Conservation (phyloP, 2,797 vertebrate genomes). For the Falco columbarius region DNA sequence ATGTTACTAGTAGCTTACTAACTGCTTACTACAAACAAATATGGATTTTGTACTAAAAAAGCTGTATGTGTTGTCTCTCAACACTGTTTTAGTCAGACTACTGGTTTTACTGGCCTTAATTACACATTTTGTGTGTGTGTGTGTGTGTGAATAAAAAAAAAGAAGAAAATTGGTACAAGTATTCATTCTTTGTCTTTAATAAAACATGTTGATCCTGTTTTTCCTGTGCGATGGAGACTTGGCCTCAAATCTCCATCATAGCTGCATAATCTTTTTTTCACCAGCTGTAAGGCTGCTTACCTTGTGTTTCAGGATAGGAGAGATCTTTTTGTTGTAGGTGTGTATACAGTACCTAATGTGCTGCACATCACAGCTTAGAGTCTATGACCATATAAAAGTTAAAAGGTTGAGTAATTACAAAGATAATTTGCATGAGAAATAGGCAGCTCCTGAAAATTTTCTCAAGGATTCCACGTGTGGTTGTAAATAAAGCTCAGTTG, state of each 20-base stretch:
- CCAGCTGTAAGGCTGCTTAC: neutral
- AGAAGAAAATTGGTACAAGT: neutral
- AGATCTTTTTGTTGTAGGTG: neutral
- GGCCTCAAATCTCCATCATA: neutral
- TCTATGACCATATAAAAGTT: neutral
- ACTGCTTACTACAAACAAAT: neutral
- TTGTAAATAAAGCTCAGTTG: neutral
- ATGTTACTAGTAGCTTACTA: neutral
- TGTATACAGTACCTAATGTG: neutral
- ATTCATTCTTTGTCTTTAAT: neutral
- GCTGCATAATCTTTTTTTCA: neutral
- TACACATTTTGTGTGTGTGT: neutral
- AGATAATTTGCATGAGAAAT: conserved; percentile 23
- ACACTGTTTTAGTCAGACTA: neutral
- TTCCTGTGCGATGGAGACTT: neutral
- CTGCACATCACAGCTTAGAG: neutral
- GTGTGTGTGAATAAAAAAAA: neutral
- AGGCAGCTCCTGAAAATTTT: conserved; percentile 11
- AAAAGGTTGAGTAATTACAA: neutral
- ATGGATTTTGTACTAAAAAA: neutral
- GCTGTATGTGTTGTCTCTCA: neutral
- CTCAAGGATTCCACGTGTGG: neutral
- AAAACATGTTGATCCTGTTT: neutral
- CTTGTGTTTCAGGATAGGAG: neutral
- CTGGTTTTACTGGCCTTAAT: neutral